Percentiles rank a stretch among this genome's conserved stretches.
Conservation (phyloP, 2,113 vertebrate species). For the Rafetus swinhoei region DNA sequence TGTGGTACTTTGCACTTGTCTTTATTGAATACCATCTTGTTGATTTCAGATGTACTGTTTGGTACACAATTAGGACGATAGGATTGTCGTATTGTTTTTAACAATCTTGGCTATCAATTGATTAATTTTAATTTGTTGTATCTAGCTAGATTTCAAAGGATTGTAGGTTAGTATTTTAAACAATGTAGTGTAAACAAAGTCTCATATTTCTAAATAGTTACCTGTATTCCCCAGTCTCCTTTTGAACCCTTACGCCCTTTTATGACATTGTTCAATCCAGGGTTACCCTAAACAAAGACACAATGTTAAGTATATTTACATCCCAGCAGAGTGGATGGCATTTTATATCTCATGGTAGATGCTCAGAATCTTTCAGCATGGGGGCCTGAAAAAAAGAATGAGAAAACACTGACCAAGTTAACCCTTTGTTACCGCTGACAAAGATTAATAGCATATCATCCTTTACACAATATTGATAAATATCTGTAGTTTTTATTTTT, state of each 20-base stretch:
- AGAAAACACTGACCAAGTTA: neutral
- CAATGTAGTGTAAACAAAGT: neutral
- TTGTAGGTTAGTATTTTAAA: neutral
- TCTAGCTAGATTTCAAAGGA: neutral
- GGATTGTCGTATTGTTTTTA: neutral
- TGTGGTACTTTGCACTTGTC: neutral
- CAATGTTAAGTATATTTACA: neutral
- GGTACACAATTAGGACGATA: neutral
- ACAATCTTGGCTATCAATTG: neutral
- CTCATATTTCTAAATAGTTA: constrained; percentile 27
- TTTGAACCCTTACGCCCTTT: constrained; percentile 57
- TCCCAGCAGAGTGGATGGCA: neutral
- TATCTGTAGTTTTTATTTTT: too few species aligned
- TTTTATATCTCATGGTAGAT: neutral
- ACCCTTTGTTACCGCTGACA: neutral
- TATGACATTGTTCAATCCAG: constrained; percentile 47
- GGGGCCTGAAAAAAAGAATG: neutral
- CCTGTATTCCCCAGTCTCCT: constrained; percentile 55
- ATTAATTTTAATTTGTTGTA: neutral
- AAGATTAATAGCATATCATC: neutral
- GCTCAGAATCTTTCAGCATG: neutral
- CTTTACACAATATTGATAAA: too few species aligned
- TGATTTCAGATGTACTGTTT: neutral
- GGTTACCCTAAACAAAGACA: constrained; percentile 56
- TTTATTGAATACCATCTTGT: neutral